A percentile compares a stretch with the other conserved stretches of the same genome.
Conservation (phyloP, 2,888 invertebrate genomes). For the Antheraea yamamai region DNA sequence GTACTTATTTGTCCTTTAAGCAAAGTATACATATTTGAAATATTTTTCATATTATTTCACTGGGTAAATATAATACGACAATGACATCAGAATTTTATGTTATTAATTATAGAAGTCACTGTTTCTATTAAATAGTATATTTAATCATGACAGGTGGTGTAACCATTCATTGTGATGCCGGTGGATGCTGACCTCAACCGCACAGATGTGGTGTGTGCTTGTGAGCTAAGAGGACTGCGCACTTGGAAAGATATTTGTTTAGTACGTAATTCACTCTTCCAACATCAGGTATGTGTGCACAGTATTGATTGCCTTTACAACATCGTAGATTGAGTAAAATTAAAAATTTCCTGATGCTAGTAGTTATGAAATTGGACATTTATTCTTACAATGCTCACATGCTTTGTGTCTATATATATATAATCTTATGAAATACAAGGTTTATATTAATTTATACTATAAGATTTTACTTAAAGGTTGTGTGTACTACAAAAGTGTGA, state of each 20-base stretch:
- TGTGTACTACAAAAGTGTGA: too few species aligned
- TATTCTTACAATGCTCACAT: not conserved
- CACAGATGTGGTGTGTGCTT: constrained; percentile 81
- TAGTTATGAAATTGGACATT: not conserved
- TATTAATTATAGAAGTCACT: too few species aligned
- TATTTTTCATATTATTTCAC: not conserved
- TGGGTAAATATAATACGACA: not conserved
- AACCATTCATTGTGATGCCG: constrained; percentile 82
- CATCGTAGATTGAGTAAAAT: not conserved
- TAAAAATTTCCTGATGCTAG: not conserved
- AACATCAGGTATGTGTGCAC: constrained; percentile 69
- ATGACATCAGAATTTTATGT: too few species aligned
- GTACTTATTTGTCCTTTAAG: too few species aligned
- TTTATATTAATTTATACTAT: not conserved
- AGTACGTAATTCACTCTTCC: constrained; percentile 79
- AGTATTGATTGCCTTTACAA: constrained; percentile 19
- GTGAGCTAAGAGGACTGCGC: constrained; percentile 79
- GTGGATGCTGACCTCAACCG: constrained; percentile 81
- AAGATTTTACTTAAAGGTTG: not conserved
- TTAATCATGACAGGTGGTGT: constrained; percentile 67
- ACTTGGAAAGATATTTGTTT: constrained; percentile 82
- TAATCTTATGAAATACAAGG: not conserved
- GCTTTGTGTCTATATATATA: not conserved
- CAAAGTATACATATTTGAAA: not conserved
- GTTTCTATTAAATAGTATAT: constrained; percentile 18